phyloP scores from a whole-genome alignment of 2,797 vertebrate species.

The Esox masquinongy region DNA sequence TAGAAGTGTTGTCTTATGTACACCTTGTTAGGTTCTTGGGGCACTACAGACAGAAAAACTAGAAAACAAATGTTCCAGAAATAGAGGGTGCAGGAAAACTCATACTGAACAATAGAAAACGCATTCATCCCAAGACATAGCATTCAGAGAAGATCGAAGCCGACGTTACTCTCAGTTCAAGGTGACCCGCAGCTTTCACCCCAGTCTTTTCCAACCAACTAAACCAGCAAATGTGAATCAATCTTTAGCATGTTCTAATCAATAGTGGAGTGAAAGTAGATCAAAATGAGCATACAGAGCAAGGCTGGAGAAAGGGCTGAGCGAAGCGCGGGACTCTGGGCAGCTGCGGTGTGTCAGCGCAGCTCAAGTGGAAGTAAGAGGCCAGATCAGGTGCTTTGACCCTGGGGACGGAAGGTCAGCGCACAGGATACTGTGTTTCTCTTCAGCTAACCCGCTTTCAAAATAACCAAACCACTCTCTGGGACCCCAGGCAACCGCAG shows the following conservation, averaged over 20 bases:
- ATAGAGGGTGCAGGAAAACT: conserved; percentile 34
- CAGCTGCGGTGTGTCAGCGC: conserved; percentile 37
- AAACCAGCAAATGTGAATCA: conserved; percentile 65
- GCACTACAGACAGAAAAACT: conserved; percentile 52
- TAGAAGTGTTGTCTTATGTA: background rate
- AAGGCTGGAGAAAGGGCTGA: background rate
- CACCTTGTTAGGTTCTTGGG: conserved; percentile 40
- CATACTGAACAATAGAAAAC: conserved; percentile 46
- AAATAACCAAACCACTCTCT: conserved; percentile 66
- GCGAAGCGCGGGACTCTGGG: background rate
- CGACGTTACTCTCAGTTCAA: conserved; percentile 62
- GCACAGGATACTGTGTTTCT: conserved; percentile 43
- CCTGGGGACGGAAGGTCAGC: conserved; percentile 60
- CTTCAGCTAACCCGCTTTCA: conserved; percentile 64
- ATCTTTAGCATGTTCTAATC: conserved; percentile 61
- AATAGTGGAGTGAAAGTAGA: conserved; percentile 49
- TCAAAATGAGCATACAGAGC: background rate
- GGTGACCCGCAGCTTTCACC: conserved; percentile 75
- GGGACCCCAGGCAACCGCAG: conserved; percentile 75
- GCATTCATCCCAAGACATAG: conserved; percentile 29
- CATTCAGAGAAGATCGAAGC: conserved; percentile 50
- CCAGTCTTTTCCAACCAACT: conserved; percentile 72
- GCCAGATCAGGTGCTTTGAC: conserved; percentile 71
- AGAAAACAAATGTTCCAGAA: conserved; percentile 57
- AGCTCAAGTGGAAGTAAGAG: conserved; percentile 65